Base-by-base conservation (phyloP, 1,140 invertebrate species). In the Heliconius hewitsoni region DNA sequence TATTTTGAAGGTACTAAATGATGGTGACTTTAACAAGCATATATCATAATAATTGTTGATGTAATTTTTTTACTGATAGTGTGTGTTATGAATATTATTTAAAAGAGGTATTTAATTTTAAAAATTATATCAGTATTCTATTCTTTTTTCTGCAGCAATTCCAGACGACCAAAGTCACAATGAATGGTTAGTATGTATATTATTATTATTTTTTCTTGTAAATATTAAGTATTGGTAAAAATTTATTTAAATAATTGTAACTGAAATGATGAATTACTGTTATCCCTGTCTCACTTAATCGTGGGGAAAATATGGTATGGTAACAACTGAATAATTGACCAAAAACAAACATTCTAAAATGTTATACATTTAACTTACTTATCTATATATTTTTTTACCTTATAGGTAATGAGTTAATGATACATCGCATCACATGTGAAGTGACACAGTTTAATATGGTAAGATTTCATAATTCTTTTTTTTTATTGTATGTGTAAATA, bases 281-380 rank as follows among this genome's bases (percentile, higher is more conserved):
- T 94, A 94, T 93, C 93, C 93, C 93, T 94, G 93, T 91, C 93
- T 94, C 90, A 94, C 92, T 83, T 84, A 88, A 86, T 81, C 93
- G 52, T 93, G 92, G 92, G 88, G 93, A 93, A 85, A 89, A 78
- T 90, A 92, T 92, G 92, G 91, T 94, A 91, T 93, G 89, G 92
- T 94, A 93, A 92, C 85, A 86, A 82, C 83, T 86, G 85, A 87
- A 80, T 16, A 72, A 66, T 66, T 57, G 70, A 30, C 19, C 13
- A 66, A n/a, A 11, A 66, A 66, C 3, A 30, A 11, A 30, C 1
- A 8, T 27, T 27, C 1, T 11, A 30, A 30, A 3, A 30, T 66
- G 34, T 1, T 27, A 30, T 27, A 8, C 60, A 9, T 60, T 66
- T 27, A 66, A 11, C 11, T 27, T 30, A 13, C 11, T 66, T 16